These are phyloP conservation scores for Acrocyrtus sp. DNA, from an alignment of 2,888 invertebrate genomes.

Conservation along the genomic window DNA sequence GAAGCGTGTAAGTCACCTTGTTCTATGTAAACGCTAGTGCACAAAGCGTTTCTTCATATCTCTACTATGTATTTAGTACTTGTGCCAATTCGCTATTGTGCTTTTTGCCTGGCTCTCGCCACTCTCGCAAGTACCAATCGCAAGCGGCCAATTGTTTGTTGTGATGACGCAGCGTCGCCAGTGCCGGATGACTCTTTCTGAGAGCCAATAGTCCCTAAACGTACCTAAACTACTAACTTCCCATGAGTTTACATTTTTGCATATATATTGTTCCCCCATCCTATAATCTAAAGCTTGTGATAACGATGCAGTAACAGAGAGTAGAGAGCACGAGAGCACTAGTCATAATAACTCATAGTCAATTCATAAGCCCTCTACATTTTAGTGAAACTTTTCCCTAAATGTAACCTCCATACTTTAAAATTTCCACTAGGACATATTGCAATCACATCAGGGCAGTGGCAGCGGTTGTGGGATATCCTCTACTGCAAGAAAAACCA, in stretches of 20 bases:
- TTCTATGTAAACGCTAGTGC: neutral
- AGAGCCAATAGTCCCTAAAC: neutral
- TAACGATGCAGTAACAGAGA: neutral
- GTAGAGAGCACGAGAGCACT: too few species aligned
- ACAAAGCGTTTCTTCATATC: neutral
- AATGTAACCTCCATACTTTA: too few species aligned
- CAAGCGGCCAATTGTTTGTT: slow-evolving; percentile 43
- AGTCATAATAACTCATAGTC: too few species aligned
- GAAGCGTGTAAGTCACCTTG: neutral
- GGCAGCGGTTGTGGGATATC: too few species aligned
- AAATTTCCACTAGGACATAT: too few species aligned
- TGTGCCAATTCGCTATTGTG: slow-evolving; percentile 29
- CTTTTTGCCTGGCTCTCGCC: slow-evolving; percentile 35
- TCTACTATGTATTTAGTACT: slow-evolving; percentile 1
- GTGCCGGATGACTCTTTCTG: slow-evolving; percentile 30
- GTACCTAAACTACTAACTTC: neutral
- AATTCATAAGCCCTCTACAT: too few species aligned
- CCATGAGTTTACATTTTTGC: neutral
- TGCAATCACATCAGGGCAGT: too few species aligned
- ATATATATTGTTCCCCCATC: neutral
- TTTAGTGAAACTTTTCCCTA: too few species aligned
- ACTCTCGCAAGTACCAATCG: slow-evolving; percentile 32
- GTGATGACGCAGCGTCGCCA: slow-evolving; percentile 22
- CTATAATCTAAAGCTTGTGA: neutral
- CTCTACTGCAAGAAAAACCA: too few species aligned